Base-by-base conservation (phyloP, 2,888 invertebrate species). In the Drosophila diplacantha region DNA sequence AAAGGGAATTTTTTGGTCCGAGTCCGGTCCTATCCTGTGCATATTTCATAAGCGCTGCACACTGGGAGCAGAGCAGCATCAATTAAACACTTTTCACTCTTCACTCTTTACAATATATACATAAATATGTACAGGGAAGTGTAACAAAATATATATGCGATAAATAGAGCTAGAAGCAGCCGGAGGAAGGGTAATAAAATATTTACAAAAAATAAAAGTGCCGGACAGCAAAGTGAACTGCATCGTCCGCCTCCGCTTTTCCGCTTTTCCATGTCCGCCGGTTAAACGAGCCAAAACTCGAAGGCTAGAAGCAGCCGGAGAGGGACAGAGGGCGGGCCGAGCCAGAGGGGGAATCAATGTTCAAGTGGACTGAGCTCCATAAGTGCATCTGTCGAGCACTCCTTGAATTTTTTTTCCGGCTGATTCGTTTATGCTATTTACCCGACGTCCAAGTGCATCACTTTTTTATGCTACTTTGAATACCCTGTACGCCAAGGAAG, bases 81-180 rank as follows among this genome's bases (percentile, higher is more conserved):
- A 74, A 77, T 74, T 77, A 72, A 74, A 72, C 61, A 72, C 74
- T 58, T 57, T 54, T 31, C 61, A 72, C 74, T 59, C 56, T 54
- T 31, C 61, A 72, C 74, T 59, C 56, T 47, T 29, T 37, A 39
- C 52, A 37, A 35, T 41, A 49, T 29, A 8, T 8, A 29, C 8
- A 18, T 29, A 43, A 22, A 22, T 5, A 41, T 9, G n/a, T 12
- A 18, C 12, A 18, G 26, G 20, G 5, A n/a, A 47, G 8, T 20
- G n/a, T 7, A 18, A 9, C 18, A 26, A 22, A 8, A 29, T 18
- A 29, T 22, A 43, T 16, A 18, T n/a, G 16, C 29, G 18, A 29
- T 31, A 44, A 20, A 43, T 9, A 43, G 9, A 61, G 22, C 32
- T 51, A 46, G 26, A 38, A 34, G 43, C 22, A 26, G 16, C 26